These are phyloP conservation scores for Corythornis cristatus DNA, from an alignment of 2,113 vertebrate genomes.

Conservation along the genomic window DNA sequence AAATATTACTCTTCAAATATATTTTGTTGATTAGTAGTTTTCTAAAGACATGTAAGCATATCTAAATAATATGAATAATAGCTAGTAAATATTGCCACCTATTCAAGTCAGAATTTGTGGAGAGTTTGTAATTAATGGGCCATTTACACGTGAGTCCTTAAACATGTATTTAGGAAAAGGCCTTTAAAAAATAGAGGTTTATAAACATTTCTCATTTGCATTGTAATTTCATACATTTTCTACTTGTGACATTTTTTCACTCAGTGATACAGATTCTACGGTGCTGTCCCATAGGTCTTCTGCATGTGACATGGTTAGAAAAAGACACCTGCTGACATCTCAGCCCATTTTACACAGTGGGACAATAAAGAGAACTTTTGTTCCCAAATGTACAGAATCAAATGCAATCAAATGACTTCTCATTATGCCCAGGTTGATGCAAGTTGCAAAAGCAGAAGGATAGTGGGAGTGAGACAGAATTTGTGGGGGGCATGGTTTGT, in stretches of 20 bases:
- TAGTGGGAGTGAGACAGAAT: not conserved
- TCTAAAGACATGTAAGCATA: not conserved
- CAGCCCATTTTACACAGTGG: not conserved
- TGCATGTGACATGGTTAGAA: not conserved
- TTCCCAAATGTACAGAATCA: not conserved
- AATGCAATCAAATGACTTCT: not conserved
- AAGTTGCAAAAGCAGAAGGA: not conserved
- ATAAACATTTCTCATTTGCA: not conserved
- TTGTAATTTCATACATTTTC: not conserved
- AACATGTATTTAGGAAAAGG: not conserved
- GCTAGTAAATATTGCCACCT: not conserved
- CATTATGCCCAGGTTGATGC: not conserved
- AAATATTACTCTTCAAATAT: not conserved
- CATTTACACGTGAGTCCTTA: not conserved
- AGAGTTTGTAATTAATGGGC: not conserved
- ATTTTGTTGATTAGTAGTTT: not conserved
- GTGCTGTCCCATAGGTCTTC: not conserved
- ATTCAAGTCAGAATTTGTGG: not conserved
- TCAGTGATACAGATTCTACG: not conserved
- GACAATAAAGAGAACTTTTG: not conserved
- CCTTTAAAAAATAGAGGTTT: not conserved
- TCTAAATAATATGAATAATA: not conserved
- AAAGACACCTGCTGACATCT: not conserved
- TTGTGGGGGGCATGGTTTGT: not conserved
- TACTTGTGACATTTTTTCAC: fast-evolving